These are phyloP conservation scores for Oophaga pumilio DNA, from an alignment of 2,113 vertebrate genomes.

Conservation along the genomic window DNA sequence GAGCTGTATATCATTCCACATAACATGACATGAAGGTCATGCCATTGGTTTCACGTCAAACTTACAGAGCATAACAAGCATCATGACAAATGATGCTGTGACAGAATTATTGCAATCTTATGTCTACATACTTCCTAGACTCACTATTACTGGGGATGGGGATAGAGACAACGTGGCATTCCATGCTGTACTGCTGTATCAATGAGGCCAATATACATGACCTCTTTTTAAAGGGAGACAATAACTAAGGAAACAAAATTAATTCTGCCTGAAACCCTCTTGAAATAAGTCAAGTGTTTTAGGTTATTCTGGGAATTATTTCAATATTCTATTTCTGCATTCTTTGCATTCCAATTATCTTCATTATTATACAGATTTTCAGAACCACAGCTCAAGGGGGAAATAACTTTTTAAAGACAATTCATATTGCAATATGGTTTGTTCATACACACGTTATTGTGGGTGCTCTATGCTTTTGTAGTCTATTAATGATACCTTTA, in stretches of 20 bases:
- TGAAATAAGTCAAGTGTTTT: background rate
- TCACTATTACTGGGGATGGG: background rate
- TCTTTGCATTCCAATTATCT: slow-evolving; percentile 8
- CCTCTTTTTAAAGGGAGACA: background rate
- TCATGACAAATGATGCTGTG: background rate
- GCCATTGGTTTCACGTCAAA: background rate
- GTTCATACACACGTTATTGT: background rate
- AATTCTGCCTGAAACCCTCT: background rate
- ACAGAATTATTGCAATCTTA: background rate
- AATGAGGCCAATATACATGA: background rate
- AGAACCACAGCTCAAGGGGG: background rate
- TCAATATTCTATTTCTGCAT: background rate
- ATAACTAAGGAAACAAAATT: background rate
- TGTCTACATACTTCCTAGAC: background rate
- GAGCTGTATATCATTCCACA: background rate
- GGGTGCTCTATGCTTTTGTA: too few relatives aligned
- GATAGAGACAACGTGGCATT: background rate
- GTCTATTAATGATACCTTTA: background rate
- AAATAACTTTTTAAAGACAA: background rate
- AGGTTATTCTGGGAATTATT: background rate
- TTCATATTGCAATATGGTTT: background rate
- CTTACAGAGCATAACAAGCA: background rate
- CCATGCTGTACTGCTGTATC: background rate
- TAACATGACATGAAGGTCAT: background rate
- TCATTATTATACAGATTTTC: background rate